Conservation (phyloP, 1,140 invertebrate genomes). For the Tetragonula clypearis region DNA sequence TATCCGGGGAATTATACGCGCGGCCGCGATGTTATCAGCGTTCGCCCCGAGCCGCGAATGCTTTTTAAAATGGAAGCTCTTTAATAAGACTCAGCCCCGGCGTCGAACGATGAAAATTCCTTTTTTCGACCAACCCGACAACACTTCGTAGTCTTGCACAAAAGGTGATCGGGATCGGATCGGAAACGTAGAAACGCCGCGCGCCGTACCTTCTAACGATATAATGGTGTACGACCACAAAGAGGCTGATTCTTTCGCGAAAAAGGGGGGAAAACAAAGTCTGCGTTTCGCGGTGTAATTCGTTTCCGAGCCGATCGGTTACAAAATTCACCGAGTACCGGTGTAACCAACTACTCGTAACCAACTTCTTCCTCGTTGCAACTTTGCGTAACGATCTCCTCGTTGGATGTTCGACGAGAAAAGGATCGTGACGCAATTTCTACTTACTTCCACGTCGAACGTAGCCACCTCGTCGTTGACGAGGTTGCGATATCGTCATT, state of each 20-base stretch:
- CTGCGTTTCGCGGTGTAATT: background rate
- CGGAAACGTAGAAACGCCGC: too few relatives aligned
- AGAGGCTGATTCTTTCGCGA: background rate
- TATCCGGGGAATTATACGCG: constrained; percentile 28
- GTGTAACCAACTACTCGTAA: background rate
- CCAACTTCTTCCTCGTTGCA: background rate
- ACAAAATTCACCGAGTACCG: too few relatives aligned
- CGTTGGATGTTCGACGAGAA: background rate
- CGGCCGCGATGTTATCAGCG: background rate
- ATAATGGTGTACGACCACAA: background rate
- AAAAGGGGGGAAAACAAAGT: background rate
- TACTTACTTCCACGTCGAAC: background rate
- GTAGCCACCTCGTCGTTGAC: background rate
- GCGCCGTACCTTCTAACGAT: background rate
- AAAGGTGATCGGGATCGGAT: background rate
- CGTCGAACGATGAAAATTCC: background rate
- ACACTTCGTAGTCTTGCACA: background rate
- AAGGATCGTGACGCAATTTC: background rate
- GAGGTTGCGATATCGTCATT: background rate
- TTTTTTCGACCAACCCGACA: background rate
- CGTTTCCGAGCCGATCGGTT: background rate
- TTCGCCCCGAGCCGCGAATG: background rate
- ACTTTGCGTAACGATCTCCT: background rate
- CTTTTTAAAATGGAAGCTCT: constrained; percentile 2
- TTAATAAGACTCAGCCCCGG: constrained; percentile 25